Base-by-base conservation (phyloP, 2,113 vertebrate genomes). In the Clinocottus analis region DNA sequence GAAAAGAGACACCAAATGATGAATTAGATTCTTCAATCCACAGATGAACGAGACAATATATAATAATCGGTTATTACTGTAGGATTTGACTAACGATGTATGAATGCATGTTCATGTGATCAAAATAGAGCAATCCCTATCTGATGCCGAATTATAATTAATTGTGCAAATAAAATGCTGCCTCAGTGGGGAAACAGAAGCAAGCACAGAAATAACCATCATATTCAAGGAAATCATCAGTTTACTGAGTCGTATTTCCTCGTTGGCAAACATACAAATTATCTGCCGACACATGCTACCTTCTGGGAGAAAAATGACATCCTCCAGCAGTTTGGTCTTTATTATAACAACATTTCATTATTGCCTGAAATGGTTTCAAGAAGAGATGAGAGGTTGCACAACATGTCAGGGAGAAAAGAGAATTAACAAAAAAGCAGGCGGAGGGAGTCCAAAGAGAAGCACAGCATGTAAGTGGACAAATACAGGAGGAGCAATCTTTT, bases 1-100 rank as follows among this genome's bases (percentile, higher is more conserved):
- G 79, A 86, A 74, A 89, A 69, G 71, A 87, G 89, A 85, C 91
- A 82, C 94, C 92, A 95, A 93, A 93, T 93, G 91, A 96, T 94
- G 93, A 93, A 96, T 96, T 95, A 90, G 90, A 90, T 93, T 89
- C 70, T 93, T 93, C 87, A 82, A 37, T 81, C 76, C 53, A 84
- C 87, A 91, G 85, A 92, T 77, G 68, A 88, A 86, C 76, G 43
- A 72, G 56, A 77, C 63, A 21, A 70, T 19, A 21, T 70, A 63
- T 63, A 80, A 89, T 85, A 69, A 81, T 78, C 31, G 61, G 66
- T 64, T 58, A 85, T 85, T 63, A 79, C 61, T 71, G 21, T 27
- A 51, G 58, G 45, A 33, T 77, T 64, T 73, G 62, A 60, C 25
- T 33, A 35, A 21, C 62, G 13, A 63, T 56, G n/a, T 62, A 43